phyloP scores from a whole-genome alignment of 2,797 vertebrate genomes.

The Silurus aristotelis region DNA sequence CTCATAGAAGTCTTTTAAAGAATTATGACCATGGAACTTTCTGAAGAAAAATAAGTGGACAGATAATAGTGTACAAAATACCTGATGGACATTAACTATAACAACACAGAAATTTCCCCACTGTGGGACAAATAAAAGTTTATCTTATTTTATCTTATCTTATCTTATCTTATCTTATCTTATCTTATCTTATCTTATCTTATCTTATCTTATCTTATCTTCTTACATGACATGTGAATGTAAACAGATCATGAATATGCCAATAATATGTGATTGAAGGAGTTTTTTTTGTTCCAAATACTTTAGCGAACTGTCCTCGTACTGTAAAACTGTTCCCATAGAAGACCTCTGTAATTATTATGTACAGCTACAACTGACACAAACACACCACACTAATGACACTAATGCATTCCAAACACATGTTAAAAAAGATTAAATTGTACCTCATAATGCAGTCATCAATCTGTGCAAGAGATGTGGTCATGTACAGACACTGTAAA shows the following conservation, averaged over 20 bases:
- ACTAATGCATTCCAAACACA: neutral
- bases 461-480: constrained; percentile 92
- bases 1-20: constrained; percentile 93
- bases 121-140: too few relatives aligned
- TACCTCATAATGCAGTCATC: constrained; percentile 95
- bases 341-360: constrained; percentile 31
- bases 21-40: constrained; percentile 89
- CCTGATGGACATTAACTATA: neutral
- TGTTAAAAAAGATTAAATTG: neutral
- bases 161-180: too few relatives aligned
- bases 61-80: neutral
- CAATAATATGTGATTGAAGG: neutral
- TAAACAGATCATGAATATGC: neutral
- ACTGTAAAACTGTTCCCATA: constrained; percentile 13
- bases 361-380: constrained; percentile 33
- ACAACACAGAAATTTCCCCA: too few relatives aligned
- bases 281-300: constrained; percentile 17
- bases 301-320: constrained; percentile 18
- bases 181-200: too few relatives aligned
- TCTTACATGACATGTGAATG: neutral
- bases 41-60: constrained; percentile 65
- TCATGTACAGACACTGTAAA: constrained; percentile 80
- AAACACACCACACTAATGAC: constrained; percentile 23
- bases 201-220: too few relatives aligned
- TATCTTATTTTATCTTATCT: too few relatives aligned